A percentile compares a stretch with the other conserved stretches of the same genome.
These are phyloP conservation scores for Gambusia yucatana DNA, from an alignment of 2,797 vertebrate genomes.

Conservation along the genomic window DNA sequence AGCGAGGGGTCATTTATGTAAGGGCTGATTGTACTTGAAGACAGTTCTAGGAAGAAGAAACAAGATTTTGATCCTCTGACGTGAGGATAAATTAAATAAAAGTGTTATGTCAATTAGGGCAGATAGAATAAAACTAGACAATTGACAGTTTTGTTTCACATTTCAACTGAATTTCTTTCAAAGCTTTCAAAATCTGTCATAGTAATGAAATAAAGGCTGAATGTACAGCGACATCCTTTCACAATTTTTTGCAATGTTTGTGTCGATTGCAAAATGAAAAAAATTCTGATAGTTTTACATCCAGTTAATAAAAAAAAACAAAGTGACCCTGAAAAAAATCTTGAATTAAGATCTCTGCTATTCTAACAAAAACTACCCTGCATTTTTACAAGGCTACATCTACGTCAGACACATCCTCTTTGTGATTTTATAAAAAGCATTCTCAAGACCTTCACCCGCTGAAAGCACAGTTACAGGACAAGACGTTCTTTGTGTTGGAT, in stretches of 20 bases:
- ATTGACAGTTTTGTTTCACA: background rate
- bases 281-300: background rate
- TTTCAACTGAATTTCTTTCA: background rate
- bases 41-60: background rate
- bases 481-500: background rate
- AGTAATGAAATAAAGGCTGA: background rate
- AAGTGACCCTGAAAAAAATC: background rate
- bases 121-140: background rate
- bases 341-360: background rate
- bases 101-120: background rate
- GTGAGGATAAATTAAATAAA: background rate
- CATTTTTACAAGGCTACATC: background rate
- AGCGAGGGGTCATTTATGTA: background rate
- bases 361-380: background rate
- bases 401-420: background rate
- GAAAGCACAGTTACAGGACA: background rate
- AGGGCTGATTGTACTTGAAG: background rate
- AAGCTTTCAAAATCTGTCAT: background rate
- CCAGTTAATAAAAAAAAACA: background rate
- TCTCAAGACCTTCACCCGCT: background rate
- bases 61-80: background rate
- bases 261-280: background rate
- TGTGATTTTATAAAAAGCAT: background rate
- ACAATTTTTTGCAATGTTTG: background rate
- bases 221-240: background rate